These are phyloP conservation scores for Cynaeus angustus DNA, from an alignment of 2,888 invertebrate species.

Conservation along the genomic window DNA sequence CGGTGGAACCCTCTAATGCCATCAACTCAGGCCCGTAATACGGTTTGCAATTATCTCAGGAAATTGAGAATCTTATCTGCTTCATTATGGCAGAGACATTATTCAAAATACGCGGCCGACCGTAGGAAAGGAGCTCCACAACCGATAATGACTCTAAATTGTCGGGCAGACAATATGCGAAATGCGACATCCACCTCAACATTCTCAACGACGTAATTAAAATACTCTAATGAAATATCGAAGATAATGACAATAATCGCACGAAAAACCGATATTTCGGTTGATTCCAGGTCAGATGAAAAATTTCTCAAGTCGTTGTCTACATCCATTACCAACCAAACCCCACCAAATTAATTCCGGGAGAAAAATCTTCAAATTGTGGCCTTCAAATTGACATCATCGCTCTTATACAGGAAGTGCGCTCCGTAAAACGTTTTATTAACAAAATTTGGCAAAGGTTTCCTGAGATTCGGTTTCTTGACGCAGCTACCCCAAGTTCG, in stretches of 20 bases:
- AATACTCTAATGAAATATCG: conserved; percentile 48
- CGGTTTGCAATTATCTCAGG: conserved; percentile 65
- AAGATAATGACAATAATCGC: conserved; percentile 40
- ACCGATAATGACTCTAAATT: conserved; percentile 51
- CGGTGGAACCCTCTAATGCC: conserved; percentile 57
- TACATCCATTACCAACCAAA: conserved; percentile 36
- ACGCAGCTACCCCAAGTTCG: not conserved
- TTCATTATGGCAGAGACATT: conserved; percentile 63
- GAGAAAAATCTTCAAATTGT: conserved; percentile 26
- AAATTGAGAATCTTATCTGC: conserved; percentile 67
- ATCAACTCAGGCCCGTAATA: conserved; percentile 62
- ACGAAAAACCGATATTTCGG: conserved; percentile 24
- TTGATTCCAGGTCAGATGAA: conserved; percentile 37
- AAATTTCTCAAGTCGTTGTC: conserved; percentile 34
- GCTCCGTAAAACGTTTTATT: conserved; percentile 7
- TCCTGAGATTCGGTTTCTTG: conserved; percentile 20
- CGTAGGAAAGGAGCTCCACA: conserved; percentile 54
- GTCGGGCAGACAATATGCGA: conserved; percentile 48
- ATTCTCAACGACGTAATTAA: conserved; percentile 48
- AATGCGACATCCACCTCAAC: conserved; percentile 43
- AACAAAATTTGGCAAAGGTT: conserved; percentile 17
- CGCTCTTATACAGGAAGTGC: conserved; percentile 10
- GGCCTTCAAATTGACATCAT: conserved; percentile 26
- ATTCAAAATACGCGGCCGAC: conserved; percentile 63
- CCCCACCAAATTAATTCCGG: conserved; percentile 36